Evolutionary conservation across 2,888 invertebrate species (phyloP), one percentile per base, ranked within the genome.

Genomic region (Noctua janthe): DNA sequence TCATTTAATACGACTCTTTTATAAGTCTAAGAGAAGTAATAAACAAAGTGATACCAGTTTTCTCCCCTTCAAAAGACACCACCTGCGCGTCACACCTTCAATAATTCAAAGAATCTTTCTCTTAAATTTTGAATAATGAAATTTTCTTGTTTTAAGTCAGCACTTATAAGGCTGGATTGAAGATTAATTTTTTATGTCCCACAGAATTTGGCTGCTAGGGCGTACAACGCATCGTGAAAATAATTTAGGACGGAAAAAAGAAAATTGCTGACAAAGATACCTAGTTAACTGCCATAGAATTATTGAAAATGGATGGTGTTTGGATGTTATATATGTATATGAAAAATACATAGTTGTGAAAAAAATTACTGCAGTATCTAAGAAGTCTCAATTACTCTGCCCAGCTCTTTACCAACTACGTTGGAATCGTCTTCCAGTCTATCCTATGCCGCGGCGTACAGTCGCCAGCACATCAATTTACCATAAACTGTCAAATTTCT

Each of bases 101-200:
- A 95, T 94, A 94, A 95, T 95, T 95, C 94, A 95, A 88, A 84
- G 92, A 94, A 94, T 95, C 94, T 94, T 94, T 94, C 94, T 93
- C 93, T 91, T 94, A 94, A 95, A 95, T 96, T 95, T 95, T 92
- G 92, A 88, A 90, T 93, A 93, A 93, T 95, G 94, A 95, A 95
- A 95, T 92, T 95, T 92, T 89, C 85, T 90, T n/a, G 83, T 87
- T 90, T 92, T 90, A 90, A 92, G 92, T 91, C 92, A 91, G 94
- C 91, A 91, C 91, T 92, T 92, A 90, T 91, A 91, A 90, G 86
- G 82, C 84, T 87, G 77, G 83, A 80, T 83, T 86, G 82, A 84
- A 88, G 88, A 90, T 92, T 89, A 91, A 86, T 89, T 91, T 92
- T 91, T 90, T 87, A 92, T 81, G 79, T 71, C 35, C 23, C 71